Conservation (phyloP, 2,888 invertebrate species). For the Synanthedon formicaeformis region DNA sequence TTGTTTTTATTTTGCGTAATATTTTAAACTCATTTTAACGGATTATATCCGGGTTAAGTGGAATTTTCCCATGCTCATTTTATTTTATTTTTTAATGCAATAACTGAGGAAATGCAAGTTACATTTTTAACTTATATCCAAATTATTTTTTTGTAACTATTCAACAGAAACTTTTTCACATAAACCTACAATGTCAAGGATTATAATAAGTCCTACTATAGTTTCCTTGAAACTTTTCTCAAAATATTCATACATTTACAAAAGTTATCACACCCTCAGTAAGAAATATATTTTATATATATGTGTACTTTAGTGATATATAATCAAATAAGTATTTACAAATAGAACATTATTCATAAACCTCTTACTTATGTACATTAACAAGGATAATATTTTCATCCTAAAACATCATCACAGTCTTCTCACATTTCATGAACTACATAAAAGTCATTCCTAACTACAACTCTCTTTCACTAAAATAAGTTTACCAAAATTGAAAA, state of each 20-base stretch:
- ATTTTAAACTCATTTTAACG: too few relatives aligned
- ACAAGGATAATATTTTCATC: constrained; percentile 32
- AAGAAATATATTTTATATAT: neutral
- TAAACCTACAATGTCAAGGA: neutral
- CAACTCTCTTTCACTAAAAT: constrained; percentile 6
- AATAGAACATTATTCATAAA: constrained; percentile 13
- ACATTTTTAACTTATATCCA: too few relatives aligned
- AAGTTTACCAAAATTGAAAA: neutral
- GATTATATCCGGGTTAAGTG: too few relatives aligned
- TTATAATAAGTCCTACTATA: neutral
- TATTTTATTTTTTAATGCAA: too few relatives aligned
- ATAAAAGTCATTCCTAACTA: constrained; percentile 6
- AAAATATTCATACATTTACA: neutral
- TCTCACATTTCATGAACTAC: constrained; percentile 54
- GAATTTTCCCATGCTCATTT: too few relatives aligned
- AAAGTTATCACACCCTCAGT: neutral
- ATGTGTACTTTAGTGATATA: neutral
- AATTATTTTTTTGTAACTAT: too few relatives aligned
- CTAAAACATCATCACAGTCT: constrained; percentile 64
- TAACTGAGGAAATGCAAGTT: too few relatives aligned
- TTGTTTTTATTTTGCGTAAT: too few relatives aligned
- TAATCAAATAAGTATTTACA: neutral
- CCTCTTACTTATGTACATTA: constrained; percentile 29
- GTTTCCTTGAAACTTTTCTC: neutral
- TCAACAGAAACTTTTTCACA: too few relatives aligned